Evolutionary conservation across 2,113 vertebrate species (phyloP), one percentile per base, ranked within the genome.

Genomic region (Rhinopomastus cyanomelas): DNA sequence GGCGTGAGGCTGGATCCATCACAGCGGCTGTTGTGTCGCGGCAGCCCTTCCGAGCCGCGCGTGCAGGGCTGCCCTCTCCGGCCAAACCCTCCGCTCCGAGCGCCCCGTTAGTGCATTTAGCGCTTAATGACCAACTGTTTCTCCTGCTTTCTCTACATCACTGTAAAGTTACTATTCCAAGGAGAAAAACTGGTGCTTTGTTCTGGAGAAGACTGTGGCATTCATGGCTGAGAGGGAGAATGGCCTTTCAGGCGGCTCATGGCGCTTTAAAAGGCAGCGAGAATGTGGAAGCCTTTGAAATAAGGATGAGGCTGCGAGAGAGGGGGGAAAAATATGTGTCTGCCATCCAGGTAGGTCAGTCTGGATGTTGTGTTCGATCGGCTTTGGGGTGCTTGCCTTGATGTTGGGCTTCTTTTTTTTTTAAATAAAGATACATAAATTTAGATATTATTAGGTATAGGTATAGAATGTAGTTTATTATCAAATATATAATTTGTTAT

Each of bases 111-210:
- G 79, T 96, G 82, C 56, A 76, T 85, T 88, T 73, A 51, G 81
- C 85, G 62, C 88, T 93, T 95, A 94, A 93, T 88, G 88, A 95
- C 86, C 90, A 90, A 87, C 92, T 95, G 62, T 86, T 95, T 91
- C 81, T 94, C 51, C 81, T 15, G 21, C 62, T 95, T 95, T 86
- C 92, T 88, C 81, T 66, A 93, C 92, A 90, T 94, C 92, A 90
- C 83, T 93, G 83, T 93, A 61, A 94, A 92, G 86, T 93, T 91
- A 73, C 92, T 94, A 87, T 91, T 95, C 78, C 81, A 93, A 78
- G 88, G 81, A 91, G 67, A 94, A 55, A 94, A 95, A 91, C 88
- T 90, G 95, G 62, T 83, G 95, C 92, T 93, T 91, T 93, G 90
- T 95, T 93, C 78, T 87, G 74, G 62, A 81, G 51, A 92, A 92